Evolutionary conservation across 2,888 invertebrate species (phyloP), one percentile per base, ranked within the genome.

Genomic region (Leptinotarsa juncta): DNA sequence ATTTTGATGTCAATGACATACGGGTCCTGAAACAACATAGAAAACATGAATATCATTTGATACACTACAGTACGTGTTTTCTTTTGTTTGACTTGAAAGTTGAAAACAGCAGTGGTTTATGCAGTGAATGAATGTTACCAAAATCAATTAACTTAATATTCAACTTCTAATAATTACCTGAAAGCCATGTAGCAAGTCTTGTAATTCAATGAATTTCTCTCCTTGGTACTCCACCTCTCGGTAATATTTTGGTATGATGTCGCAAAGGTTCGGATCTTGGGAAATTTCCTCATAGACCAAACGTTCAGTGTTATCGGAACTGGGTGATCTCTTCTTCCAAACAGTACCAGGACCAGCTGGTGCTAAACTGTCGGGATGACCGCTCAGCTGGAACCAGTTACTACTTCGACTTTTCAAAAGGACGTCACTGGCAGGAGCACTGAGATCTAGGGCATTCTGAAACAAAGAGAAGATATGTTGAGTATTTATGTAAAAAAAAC

Each of bases 1-100:
- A 99, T 95, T 90, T 99, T 99, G 77, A 99, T 94, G 88, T 99
- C 99, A 94, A 99, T 98, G 0, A 99, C 97, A 85, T 95, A 94
- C 0, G 97, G 97, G 88, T 98, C 95, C 84, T 90, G 88, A 42
- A 83, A 84, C 20, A 72, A 78, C 81, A 78, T 49, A 73, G 77
- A 60, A 14, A 72, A 16, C 15, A n/a, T n/a, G 15, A 51, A 16
- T 51, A 51, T 16, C n/a, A 5, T 65, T 72, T 67, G 69, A 42
- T 42, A 42, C 10, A 42, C 42, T 42, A 10, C 42, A 42, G 10
- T 10, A 12, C 42, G 42, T 42, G 42, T 42, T 42, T 42, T 3
- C 42, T 42, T 42, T 10, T 42, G 42, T 12, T 42, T 42, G 10
- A 42, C 0, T 10, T 42, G 32, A 32, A 7, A 32, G 42, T 10